Base-by-base conservation (phyloP, 2,888 invertebrate species). In the Melolontha melolontha region DNA sequence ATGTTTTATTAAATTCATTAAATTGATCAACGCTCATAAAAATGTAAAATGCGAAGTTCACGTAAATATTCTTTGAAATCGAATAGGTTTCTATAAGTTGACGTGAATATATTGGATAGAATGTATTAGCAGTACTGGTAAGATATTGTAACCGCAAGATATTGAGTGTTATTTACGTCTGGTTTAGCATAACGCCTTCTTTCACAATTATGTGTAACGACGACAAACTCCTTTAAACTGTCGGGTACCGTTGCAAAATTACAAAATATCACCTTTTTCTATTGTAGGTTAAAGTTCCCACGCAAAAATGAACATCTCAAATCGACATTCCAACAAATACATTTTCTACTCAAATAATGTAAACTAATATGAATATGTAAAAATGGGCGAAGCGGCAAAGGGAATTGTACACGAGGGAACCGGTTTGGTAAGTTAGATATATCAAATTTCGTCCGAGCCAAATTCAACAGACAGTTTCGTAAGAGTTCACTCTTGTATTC, bases 361-460 rank as follows among this genome's bases (percentile, higher is more conserved):
- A 57, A 42, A 27, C 27, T 42, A 27, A 57, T 57, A 57, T 57
- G 41, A 57, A 57, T 57, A 57, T 57, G 42, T 42, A 57, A 16
- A 12, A 57, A 42, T 16, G 27, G 41, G 42, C 57, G 57, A n/a
- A 42, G 57, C 41, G 42, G 34, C 34, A 57, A 57, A 42, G 57
- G 42, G 42, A n/a, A 57, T 57, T 57, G 42, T 42, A 42, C 27
- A 34, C 34, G 12, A 29, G 57, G 42, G 40, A 64, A 64, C 64
- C 64, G 64, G 64, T 64, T 64, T 41, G 49, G 51, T 51, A 27
- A 40, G 41, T 49, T 51, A 16, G 49, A 50, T 51, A 51, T 64
- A 64, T 64, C 64, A 64, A 64, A 64, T 64, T 64, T 64, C 64
- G 49, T 64, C 51, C 51, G 41, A 64, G 41, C 64, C 57, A 57